Evolutionary conservation across 2,113 vertebrate genomes (phyloP).

Genomic region (Apteryx owenii): DNA sequence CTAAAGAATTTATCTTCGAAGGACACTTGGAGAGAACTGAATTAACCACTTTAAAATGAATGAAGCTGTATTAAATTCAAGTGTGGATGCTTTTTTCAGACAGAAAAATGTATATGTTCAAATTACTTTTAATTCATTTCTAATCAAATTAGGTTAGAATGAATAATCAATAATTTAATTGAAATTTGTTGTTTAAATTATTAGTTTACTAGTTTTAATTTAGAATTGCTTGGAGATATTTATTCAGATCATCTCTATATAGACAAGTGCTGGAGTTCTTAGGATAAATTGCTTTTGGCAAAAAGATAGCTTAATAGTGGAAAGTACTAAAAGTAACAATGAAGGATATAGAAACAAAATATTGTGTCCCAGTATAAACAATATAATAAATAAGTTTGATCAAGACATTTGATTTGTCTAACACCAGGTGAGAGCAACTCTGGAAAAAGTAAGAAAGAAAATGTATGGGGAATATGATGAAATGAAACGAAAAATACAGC

Average conservation of each 20-base stretch:
- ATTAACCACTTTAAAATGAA: neutral
- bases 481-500: conserved; percentile 92
- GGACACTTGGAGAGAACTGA: neutral
- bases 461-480: conserved; percentile 96
- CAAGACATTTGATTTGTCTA: conserved; percentile 1
- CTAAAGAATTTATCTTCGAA: neutral
- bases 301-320: neutral
- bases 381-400: neutral
- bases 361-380: neutral
- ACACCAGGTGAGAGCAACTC: conserved; percentile 92
- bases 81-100: neutral
- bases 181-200: neutral
- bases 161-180: neutral
- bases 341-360: neutral
- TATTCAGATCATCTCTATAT: neutral
- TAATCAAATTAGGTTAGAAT: neutral
- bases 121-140: neutral
- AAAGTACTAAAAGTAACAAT: neutral
- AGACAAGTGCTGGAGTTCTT: neutral
- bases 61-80: neutral
- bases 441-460: conserved; percentile 93
- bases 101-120: neutral
- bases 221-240: neutral
- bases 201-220: neutral
- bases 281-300: neutral